A percentile compares a stretch with the other conserved stretches of the same genome.
Evolutionary conservation across 2,113 vertebrate species (phyloP).

Genomic region (Rhinopomastus cyanomelas): DNA sequence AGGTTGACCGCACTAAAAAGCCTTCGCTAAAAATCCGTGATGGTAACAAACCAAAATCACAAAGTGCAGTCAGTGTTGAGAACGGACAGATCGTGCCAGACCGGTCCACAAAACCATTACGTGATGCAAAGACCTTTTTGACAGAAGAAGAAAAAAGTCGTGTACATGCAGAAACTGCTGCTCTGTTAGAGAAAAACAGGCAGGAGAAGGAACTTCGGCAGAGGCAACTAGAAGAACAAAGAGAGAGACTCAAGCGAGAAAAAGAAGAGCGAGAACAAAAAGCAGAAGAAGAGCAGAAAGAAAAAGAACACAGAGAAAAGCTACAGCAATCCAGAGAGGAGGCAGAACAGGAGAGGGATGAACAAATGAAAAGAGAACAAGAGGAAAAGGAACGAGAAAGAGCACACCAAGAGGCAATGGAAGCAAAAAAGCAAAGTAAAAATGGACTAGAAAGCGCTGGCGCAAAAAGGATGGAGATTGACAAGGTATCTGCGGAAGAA

Average conservation of each 20-base stretch:
- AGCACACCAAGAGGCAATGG: constrained; percentile 58
- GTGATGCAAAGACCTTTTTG: constrained; percentile 44
- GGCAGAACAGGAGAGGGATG: constrained; percentile 69
- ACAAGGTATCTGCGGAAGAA: constrained; percentile 72
- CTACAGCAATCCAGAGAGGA: constrained; percentile 69
- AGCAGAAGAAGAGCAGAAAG: constrained; percentile 68
- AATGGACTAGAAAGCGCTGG: constrained; percentile 55
- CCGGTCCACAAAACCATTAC: constrained; percentile 83
- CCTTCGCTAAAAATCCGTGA: constrained; percentile 76
- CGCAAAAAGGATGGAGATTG: constrained; percentile 67
- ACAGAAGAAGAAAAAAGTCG: constrained; percentile 84
- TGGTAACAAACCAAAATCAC: constrained; percentile 69
- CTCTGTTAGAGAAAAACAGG: constrained; percentile 79
- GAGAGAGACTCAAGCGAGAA: constrained; percentile 67
- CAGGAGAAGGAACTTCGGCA: constrained; percentile 81
- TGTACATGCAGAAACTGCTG: constrained; percentile 77
- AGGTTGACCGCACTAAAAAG: constrained; percentile 95
- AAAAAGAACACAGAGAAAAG: constrained; percentile 62
- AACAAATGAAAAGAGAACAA: constrained; percentile 58
- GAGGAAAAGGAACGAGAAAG: constrained; percentile 70
- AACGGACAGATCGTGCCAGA: constrained; percentile 82
- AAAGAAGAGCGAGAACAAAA: constrained; percentile 67
- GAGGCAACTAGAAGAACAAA: constrained; percentile 72
- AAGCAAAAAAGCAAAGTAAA: constrained; percentile 69
- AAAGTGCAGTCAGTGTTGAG: constrained; percentile 60